Evolutionary conservation across 2,888 invertebrate genomes (phyloP).

Genomic region (Seladonia tumulorum): DNA sequence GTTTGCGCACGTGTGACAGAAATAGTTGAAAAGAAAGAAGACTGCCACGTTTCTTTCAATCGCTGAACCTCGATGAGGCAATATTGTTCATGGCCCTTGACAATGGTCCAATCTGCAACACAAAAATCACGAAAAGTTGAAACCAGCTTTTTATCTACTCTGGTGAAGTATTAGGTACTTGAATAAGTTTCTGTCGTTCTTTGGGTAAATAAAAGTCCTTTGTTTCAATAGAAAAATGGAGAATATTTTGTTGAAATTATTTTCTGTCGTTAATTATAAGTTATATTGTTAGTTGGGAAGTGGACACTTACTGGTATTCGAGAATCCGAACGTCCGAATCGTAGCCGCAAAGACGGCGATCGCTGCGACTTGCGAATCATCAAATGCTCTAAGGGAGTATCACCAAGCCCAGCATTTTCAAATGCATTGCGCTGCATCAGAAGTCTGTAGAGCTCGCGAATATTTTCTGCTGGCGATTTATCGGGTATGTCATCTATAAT

Average conservation of each 20-base stretch:
- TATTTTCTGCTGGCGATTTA: conserved; percentile 65
- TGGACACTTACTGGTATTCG: conserved; percentile 68
- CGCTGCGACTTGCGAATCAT: conserved; percentile 80
- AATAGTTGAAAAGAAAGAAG: conserved; percentile 14
- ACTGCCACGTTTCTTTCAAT: conserved; percentile 55
- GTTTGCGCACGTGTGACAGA: background rate
- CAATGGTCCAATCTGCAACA: conserved; percentile 70
- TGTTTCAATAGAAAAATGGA: too few species aligned
- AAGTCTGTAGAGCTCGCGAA: conserved; percentile 75
- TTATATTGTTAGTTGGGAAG: background rate
- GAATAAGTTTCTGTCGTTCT: too few species aligned
- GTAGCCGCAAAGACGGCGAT: conserved; percentile 79
- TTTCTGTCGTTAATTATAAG: too few species aligned
- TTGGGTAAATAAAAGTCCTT: too few species aligned
- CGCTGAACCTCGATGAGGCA: conserved; percentile 61
- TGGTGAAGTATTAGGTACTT: too few species aligned
- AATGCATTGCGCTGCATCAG: conserved; percentile 71
- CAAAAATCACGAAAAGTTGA: background rate
- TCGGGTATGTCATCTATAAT: conserved; percentile 69
- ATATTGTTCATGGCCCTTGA: conserved; percentile 60
- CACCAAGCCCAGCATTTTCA: conserved; percentile 62
- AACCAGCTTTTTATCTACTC: too few species aligned
- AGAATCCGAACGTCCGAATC: conserved; percentile 79
- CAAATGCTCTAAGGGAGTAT: conserved; percentile 73
- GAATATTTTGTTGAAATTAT: too few species aligned